A percentile compares a stretch with the other conserved stretches of the same genome.
Conservation (phyloP, 2,888 invertebrate species). For the Nysson spinosus region DNA sequence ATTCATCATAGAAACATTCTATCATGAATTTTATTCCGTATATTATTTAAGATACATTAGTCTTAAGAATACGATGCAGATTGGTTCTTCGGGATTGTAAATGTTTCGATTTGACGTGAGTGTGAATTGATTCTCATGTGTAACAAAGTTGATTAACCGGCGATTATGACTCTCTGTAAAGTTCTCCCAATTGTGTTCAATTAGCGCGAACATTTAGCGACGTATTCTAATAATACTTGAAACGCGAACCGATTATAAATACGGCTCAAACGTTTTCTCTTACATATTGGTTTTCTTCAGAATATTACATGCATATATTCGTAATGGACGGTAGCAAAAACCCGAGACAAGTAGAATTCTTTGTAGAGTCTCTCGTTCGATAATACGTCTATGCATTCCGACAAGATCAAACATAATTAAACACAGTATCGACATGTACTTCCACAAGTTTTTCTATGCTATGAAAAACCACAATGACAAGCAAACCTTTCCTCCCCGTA, state of each 20-base stretch:
- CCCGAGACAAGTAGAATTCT: neutral
- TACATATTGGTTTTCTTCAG: neutral
- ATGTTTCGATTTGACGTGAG: too few relatives aligned
- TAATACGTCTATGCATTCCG: neutral
- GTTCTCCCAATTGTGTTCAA: neutral
- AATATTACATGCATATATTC: neutral
- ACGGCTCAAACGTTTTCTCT: neutral
- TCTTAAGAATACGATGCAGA: too few relatives aligned
- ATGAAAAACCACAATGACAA: too few relatives aligned
- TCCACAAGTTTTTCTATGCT: too few relatives aligned
- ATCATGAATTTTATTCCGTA: neutral
- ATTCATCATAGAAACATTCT: neutral
- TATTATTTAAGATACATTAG: neutral
- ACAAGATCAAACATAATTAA: neutral
- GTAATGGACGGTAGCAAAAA: neutral
- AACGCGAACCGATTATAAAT: neutral
- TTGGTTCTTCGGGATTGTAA: too few relatives aligned
- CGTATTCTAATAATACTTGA: conserved; percentile 24
- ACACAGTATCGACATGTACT: too few relatives aligned
- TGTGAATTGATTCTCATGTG: neutral
- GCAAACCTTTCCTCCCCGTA: too few relatives aligned
- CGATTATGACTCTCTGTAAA: neutral
- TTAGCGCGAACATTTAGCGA: conserved; percentile 5
- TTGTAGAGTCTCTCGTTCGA: neutral
- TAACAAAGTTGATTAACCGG: neutral